phyloP scores from a whole-genome alignment of 2,113 vertebrate genomes.

The Plestiodon gilberti region DNA sequence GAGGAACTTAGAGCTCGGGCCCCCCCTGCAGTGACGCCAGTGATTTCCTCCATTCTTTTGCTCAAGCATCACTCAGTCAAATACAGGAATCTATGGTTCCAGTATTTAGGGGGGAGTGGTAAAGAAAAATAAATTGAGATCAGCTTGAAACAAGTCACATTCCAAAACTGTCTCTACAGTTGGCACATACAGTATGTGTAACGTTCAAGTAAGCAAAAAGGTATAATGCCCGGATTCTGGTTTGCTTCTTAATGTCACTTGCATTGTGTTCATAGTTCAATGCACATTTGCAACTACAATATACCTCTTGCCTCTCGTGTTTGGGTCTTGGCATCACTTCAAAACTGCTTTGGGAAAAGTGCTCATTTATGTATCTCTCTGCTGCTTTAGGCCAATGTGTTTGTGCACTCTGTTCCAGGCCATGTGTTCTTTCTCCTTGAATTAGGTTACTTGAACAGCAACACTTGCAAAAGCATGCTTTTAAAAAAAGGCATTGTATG shows the following conservation, averaged over 20 bases:
- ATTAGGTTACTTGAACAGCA: slow-evolving; percentile 21
- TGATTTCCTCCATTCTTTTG: slow-evolving; percentile 2
- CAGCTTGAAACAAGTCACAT: neutral
- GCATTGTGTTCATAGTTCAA: neutral
- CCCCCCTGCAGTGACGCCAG: too few species aligned
- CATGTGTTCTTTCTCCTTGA: slow-evolving; percentile 2
- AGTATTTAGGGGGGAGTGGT: too few species aligned
- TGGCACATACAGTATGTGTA: neutral
- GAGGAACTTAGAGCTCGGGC: too few species aligned
- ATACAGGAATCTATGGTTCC: neutral
- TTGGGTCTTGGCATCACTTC: neutral
- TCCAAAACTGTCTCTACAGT: neutral
- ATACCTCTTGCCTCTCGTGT: neutral
- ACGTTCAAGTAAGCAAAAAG: neutral
- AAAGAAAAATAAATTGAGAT: neutral
- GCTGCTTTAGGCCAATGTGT: neutral
- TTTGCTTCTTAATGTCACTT: neutral
- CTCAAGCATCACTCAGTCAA: neutral
- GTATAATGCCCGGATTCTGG: neutral
- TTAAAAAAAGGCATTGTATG: neutral
- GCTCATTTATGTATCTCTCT: neutral
- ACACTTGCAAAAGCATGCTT: neutral
- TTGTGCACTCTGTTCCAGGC: neutral
- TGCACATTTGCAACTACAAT: neutral
- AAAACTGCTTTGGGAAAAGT: neutral